Evolutionary conservation across 2,888 invertebrate species (phyloP).

Genomic region (Adelognathus sp.): DNA sequence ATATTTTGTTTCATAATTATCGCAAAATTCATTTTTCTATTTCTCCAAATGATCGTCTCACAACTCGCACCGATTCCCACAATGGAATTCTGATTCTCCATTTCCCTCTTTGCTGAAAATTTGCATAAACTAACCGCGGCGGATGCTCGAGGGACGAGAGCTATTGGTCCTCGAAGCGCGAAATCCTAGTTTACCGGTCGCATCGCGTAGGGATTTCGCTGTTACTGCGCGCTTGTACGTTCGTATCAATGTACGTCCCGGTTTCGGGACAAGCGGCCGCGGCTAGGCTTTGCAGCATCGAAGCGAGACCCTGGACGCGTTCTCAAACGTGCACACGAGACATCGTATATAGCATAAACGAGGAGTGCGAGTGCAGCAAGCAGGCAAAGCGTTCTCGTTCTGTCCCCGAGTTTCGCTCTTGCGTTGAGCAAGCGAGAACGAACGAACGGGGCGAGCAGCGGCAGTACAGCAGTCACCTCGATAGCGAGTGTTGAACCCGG

Average conservation of each 20-base stretch:
- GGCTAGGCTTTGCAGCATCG: background rate
- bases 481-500: constrained; percentile 81
- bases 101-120: no score
- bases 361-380: constrained; percentile 44
- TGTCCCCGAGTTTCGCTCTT: constrained; percentile 70
- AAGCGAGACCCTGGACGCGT: constrained; percentile 48
- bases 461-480: constrained; percentile 76
- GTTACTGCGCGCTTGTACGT: background rate
- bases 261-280: constrained; percentile 44
- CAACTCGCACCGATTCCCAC: no score
- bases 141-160: background rate
- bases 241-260: constrained; percentile 27
- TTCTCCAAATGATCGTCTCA: no score
- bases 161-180: background rate
- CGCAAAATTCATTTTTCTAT: no score
- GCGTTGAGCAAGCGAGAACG: constrained; percentile 71
- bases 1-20: no score
- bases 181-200: constrained; percentile 2
- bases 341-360: constrained; percentile 20
- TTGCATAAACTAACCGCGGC: background rate
- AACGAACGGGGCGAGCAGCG: constrained; percentile 65
- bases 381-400: constrained; percentile 41
- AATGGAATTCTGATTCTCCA: no score
- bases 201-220: constrained; percentile 56
- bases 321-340: constrained; percentile 59